These are phyloP conservation scores for Apotomis betuletana DNA, from an alignment of 2,888 invertebrate genomes.

Conservation along the genomic window DNA sequence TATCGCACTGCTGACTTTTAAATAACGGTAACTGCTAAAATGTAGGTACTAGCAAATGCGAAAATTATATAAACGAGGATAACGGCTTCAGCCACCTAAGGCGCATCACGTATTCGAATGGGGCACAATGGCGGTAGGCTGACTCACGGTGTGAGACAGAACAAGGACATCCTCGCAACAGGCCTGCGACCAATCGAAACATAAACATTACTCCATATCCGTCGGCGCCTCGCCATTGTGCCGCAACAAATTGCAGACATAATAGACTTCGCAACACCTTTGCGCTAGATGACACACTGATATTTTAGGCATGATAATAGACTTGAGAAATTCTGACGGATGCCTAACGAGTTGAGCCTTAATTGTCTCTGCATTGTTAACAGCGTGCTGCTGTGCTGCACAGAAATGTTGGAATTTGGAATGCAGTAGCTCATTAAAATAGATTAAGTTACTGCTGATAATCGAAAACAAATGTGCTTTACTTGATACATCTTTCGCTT, in stretches of 20 bases:
- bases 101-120: conserved; percentile 62
- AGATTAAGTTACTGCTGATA: background rate
- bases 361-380: conserved; percentile 25
- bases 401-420: conserved; percentile 4
- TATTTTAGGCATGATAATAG: conserved; percentile 68
- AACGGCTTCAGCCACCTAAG: conserved; percentile 49
- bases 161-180: conserved; percentile 74
- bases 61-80: conserved; percentile 43
- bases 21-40: conserved; percentile 32
- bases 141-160: conserved; percentile 72
- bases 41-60: conserved; percentile 21
- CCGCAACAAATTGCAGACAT: conserved; percentile 77
- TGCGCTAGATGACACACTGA: conserved; percentile 71
- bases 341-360: conserved; percentile 20
- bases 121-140: conserved; percentile 67
- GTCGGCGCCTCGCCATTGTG: conserved; percentile 78
- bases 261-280: conserved; percentile 75
- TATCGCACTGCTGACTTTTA: conserved; percentile 13
- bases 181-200: conserved; percentile 72
- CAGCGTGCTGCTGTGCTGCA: conserved; percentile 7
- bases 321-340: conserved; percentile 55
- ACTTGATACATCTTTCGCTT: background rate
- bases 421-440: conserved; percentile 1
- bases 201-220: conserved; percentile 82
- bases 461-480: background rate